These are phyloP conservation scores for Archegozetes longisetosus DNA, from an alignment of 1,140 invertebrate species.

Conservation along the genomic window DNA sequence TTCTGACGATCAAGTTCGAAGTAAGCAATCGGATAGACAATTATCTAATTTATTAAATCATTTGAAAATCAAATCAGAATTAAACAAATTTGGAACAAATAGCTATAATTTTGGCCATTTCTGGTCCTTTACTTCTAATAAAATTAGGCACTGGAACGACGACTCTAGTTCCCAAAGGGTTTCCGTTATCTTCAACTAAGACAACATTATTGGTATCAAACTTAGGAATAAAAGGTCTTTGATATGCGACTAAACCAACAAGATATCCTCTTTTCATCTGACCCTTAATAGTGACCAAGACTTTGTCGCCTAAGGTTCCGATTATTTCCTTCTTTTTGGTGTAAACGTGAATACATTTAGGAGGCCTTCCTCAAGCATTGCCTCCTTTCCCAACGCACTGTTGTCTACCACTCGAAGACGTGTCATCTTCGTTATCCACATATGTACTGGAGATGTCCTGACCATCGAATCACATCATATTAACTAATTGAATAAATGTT, in stretches of 20 bases:
- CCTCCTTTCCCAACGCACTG: conserved; percentile 77
- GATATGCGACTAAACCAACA: conserved; percentile 74
- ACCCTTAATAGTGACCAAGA: conserved; percentile 88
- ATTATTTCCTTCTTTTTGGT: conserved; percentile 24
- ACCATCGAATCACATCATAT: background rate
- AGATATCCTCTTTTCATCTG: conserved; percentile 91
- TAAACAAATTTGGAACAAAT: conserved; percentile 86
- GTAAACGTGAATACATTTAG: conserved; percentile 43
- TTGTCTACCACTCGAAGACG: conserved; percentile 86
- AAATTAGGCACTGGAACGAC: conserved; percentile 84
- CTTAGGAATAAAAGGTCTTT: conserved; percentile 64
- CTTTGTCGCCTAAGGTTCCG: conserved; percentile 50
- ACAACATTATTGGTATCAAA: conserved; percentile 96
- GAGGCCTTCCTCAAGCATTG: conserved; percentile 85
- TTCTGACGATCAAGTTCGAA: no score
- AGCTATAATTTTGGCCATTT: conserved; percentile 86
- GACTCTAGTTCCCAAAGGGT: conserved; percentile 78
- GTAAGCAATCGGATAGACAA: no score
- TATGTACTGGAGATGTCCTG: conserved; percentile 13
- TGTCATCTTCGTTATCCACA: conserved; percentile 38
- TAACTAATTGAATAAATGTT: no score
- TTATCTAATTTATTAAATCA: no score
- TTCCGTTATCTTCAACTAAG: conserved; percentile 79
- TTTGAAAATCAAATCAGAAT: background rate
- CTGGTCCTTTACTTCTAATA: conserved; percentile 67